A percentile compares a stretch with the other conserved stretches of the same genome.
Evolutionary conservation across 1,140 invertebrate species (phyloP).

Genomic region (Cydia pomonella): DNA sequence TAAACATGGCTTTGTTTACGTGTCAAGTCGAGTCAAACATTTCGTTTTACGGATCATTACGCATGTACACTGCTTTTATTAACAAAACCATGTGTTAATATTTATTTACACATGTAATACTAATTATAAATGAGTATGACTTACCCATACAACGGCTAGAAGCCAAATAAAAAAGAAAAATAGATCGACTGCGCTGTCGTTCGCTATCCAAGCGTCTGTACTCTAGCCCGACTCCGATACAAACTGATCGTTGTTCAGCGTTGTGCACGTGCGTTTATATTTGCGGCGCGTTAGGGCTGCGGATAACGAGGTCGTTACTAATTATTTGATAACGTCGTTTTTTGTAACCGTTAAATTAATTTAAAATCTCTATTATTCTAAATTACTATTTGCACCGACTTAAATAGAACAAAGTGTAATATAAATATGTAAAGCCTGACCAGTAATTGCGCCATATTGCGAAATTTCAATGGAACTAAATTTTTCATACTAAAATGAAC

Average conservation of each 20-base stretch:
- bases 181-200: conserved; percentile 61
- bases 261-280: conserved; percentile 61
- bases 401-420: too few relatives aligned
- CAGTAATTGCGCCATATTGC: too few relatives aligned
- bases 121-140: conserved; percentile 42
- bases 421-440: too few relatives aligned
- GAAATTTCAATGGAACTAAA: too few relatives aligned
- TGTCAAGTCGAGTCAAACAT: conserved; percentile 26
- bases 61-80: conserved; percentile 23
- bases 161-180: conserved; percentile 81
- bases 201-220: conserved; percentile 59
- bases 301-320: conserved; percentile 4
- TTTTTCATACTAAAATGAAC: too few relatives aligned
- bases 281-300: conserved; percentile 47
- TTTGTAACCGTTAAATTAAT: neutral
- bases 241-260: conserved; percentile 68
- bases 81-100: conserved; percentile 2
- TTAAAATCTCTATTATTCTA: too few relatives aligned
- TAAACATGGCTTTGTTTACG: conserved; percentile 33
- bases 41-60: conserved; percentile 9
- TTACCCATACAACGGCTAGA: conserved; percentile 82
- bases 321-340: neutral
- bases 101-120: neutral
- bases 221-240: conserved; percentile 57
- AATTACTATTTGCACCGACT: too few relatives aligned